phyloP scores from a whole-genome alignment of 2,113 vertebrate genomes.

The Aplodontia rufa region DNA sequence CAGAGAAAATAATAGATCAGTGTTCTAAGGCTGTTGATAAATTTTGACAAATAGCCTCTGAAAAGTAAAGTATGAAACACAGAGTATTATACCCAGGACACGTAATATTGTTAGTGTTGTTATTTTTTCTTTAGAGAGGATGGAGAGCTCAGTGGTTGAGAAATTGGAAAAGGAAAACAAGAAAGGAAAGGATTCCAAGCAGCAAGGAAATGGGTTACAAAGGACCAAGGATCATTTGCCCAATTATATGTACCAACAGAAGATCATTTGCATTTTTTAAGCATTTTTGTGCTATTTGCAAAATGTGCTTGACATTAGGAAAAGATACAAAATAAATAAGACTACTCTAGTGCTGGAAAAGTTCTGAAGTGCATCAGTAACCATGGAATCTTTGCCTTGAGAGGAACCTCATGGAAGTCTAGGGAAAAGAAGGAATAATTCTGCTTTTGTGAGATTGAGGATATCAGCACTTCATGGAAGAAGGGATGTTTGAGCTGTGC shows the following conservation, averaged over 20 bases:
- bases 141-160: background rate
- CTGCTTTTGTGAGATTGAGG: background rate
- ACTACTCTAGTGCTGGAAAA: background rate
- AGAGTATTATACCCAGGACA: background rate
- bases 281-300: background rate
- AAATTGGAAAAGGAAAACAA: background rate
- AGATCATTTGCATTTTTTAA: background rate
- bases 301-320: background rate
- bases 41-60: constrained; percentile 11
- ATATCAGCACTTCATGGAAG: background rate
- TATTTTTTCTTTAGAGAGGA: background rate
- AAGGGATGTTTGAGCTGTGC: background rate
- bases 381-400: background rate
- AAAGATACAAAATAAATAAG: background rate
- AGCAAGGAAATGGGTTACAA: background rate
- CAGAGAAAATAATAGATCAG: background rate
- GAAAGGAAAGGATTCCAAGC: background rate
- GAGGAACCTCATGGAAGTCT: background rate
- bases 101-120: background rate
- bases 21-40: background rate
- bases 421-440: background rate
- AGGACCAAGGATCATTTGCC: background rate
- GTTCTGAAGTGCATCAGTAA: background rate
- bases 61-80: background rate
- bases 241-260: background rate